These are phyloP conservation scores for Pissodes strobi DNA, from an alignment of 1,140 invertebrate genomes.

Conservation along the genomic window DNA sequence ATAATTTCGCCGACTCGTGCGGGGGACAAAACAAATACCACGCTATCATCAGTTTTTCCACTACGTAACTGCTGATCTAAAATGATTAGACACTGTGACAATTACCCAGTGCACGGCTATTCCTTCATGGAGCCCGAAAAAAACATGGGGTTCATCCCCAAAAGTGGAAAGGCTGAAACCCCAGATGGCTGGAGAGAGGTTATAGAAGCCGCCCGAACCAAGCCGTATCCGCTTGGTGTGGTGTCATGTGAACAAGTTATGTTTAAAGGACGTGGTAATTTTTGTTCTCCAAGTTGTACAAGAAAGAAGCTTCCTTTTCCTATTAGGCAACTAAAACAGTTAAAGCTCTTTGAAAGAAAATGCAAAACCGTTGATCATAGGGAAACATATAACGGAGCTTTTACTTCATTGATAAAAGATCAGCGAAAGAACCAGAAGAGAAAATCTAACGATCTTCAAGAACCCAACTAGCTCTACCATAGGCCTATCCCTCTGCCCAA, in stretches of 20 bases:
- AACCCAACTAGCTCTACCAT: no score
- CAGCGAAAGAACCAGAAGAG: not conserved
- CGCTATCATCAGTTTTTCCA: not conserved
- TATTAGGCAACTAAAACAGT: conserved; percentile 7
- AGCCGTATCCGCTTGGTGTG: not conserved
- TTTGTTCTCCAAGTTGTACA: not conserved
- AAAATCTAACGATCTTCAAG: not conserved
- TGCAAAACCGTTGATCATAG: not conserved
- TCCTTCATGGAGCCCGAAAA: no score
- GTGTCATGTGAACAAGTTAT: conserved; percentile 8
- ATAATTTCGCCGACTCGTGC: not conserved
- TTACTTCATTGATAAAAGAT: not conserved
- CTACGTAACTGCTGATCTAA: no score
- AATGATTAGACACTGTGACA: not conserved
- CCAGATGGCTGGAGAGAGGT: not conserved
- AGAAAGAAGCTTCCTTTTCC: not conserved
- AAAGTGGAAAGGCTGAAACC: no score
- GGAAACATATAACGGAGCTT: no score
- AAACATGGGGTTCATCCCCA: not conserved
- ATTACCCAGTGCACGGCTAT: no score
- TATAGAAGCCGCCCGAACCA: not conserved
- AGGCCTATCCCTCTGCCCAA: not conserved
- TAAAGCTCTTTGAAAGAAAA: no score
- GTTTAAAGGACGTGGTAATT: not conserved
- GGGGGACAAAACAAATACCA: not conserved